Evolutionary conservation across 2,113 vertebrate species (phyloP), one percentile per base, ranked within the genome.

Genomic region (Pelusios castaneus): DNA sequence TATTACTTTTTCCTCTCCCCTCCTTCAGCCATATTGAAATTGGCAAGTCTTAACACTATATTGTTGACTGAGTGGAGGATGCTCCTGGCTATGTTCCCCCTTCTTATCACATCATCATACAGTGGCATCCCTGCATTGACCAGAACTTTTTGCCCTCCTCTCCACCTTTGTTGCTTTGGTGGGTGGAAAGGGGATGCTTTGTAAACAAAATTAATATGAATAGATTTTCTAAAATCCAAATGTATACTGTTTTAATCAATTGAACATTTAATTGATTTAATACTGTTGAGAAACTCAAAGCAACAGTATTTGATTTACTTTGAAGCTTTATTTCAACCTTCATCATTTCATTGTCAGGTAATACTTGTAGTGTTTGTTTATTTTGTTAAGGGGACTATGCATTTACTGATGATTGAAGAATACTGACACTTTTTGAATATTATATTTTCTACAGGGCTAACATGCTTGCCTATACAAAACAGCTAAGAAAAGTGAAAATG

Each of bases 301-400:
- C 86, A 70, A 43, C 4, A 3, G n/a, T 90, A 73, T 49, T 58
- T 87, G 24, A 49, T 80, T 63, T 80, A 14, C n/a, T 83, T 63
- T 16, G 47, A 81, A 38, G 17, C 25, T 73, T 78, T 89, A 2
- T 73, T 86, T 75, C 73, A 45, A 27, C 73, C 45, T 82, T 90
- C 10, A 16, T 45, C 67, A 0, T 0, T 1, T 2, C 9, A 43
- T 24, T 6, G 31, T 80, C 63, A 70, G 27, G 70, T 82, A 80
- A 63, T 70, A 49, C 5, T 25, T 67, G 19, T 41, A 0, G 41
- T 76, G 43, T 45, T 17, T 38, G 34, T n/a, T 75, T 75, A 19
- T 63, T 63, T 75, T 80, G 22, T 77, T 76, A 67, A 60, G 47
- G 38, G 34, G 6, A 12, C 31, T 54, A 80, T 80, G 29, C 76